Evolutionary conservation across 2,888 invertebrate species (phyloP).

Genomic region (Aspidiotus rigidus): DNA sequence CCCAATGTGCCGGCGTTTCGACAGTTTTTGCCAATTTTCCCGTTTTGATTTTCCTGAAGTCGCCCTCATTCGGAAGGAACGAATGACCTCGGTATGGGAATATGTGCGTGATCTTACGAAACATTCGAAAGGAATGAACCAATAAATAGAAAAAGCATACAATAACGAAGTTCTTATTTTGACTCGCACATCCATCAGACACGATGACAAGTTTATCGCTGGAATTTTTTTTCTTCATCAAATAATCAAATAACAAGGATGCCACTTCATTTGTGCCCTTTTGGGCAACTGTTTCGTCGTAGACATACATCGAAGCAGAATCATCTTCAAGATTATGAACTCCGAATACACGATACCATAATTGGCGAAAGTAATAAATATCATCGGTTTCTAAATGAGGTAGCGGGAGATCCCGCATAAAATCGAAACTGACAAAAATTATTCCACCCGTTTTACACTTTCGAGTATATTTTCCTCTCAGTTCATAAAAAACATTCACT

Average conservation of each 20-base stretch:
- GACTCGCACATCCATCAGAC: background rate
- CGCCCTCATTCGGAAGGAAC: background rate
- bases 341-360: background rate
- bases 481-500: too few relatives aligned
- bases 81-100: background rate
- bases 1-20: too few relatives aligned
- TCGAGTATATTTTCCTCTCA: too few relatives aligned
- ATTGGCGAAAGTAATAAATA: background rate
- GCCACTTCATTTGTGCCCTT: background rate
- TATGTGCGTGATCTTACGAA: background rate
- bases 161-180: background rate
- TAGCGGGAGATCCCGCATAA: background rate
- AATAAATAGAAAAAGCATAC: background rate
- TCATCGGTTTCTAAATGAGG: background rate
- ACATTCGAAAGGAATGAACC: background rate
- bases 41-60: background rate
- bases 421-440: background rate
- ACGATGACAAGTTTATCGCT: background rate
- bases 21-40: too few relatives aligned
- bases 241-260: background rate
- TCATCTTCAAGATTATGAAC: background rate
- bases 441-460: too few relatives aligned
- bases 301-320: background rate
- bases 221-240: background rate
- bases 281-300: background rate